phyloP scores from a whole-genome alignment of 2,113 vertebrate genomes.

The Corythaixoides concolor region DNA sequence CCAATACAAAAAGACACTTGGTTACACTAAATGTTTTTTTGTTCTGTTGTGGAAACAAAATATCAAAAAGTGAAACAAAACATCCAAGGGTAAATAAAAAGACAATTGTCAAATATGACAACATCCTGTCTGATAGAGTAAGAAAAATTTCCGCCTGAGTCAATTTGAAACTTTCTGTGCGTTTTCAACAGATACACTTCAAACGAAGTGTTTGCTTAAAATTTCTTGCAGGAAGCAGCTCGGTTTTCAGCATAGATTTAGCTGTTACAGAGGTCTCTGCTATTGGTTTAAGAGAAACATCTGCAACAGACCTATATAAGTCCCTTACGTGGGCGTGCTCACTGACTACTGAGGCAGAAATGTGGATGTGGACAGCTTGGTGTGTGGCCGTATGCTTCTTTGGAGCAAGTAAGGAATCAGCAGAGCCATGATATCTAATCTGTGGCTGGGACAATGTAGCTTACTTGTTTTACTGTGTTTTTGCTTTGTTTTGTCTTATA shows the following conservation, averaged over 20 bases:
- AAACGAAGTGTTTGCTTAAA: not conserved
- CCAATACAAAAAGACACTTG: not conserved
- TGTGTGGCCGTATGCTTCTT: constrained; percentile 30
- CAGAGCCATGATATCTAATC: not conserved
- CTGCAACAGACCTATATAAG: not conserved
- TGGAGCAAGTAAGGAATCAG: constrained; percentile 34
- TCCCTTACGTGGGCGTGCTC: not conserved
- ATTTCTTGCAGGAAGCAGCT: not conserved
- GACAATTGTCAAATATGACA: not conserved
- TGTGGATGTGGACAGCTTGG: not conserved
- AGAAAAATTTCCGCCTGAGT: not conserved
- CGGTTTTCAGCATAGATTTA: not conserved
- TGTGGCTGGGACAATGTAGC: not conserved
- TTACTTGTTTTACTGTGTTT: not conserved
- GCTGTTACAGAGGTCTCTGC: not conserved
- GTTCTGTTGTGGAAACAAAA: not conserved
- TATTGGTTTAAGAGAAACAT: not conserved
- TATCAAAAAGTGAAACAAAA: not conserved
- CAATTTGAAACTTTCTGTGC: not conserved
- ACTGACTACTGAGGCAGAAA: not conserved
- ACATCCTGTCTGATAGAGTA: not conserved
- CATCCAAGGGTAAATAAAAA: not conserved
- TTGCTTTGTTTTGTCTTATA: not conserved
- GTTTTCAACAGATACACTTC: not conserved
- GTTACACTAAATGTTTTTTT: not conserved